Evolutionary conservation across 2,888 invertebrate genomes (phyloP), one percentile per base, ranked within the genome.

Genomic region (Laothoe populi): DNA sequence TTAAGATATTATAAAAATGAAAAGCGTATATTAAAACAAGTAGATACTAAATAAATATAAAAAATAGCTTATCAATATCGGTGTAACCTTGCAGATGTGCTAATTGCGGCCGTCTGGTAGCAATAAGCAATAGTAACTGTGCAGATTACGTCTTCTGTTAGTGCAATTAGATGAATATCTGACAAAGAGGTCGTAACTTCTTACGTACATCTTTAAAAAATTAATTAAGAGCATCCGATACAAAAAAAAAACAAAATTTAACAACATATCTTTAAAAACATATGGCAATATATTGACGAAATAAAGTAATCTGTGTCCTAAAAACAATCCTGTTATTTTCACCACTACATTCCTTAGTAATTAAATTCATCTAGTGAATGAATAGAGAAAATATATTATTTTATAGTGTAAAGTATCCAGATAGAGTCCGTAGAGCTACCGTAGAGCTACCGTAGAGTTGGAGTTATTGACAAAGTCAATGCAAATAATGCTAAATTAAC

Each of bases 91-190:
- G 53, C 53, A 19, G 31, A 35, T 31, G 19, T 53, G 53, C 53
- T 35, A 53, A 53, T 53, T 53, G 53, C 31, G 53, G 53, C 35
- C 31, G 35, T 31, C 35, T 35, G 35, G 19, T 35, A 35, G 53
- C 16, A 31, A 35, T 19, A n/a, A 35, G 53, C 31, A 53, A 35
- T 53, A 53, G 31, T 4, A 19, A 53, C 31, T 53, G 16, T 49
- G 31, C 53, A 53, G 53, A 35, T 53, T 53, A 53, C 53, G 53
- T 53, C 31, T 53, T 53, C 53, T 31, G 35, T 53, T 35, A 53
- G 19, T 2, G 19, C 19, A 31, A 53, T 16, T 16, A n/a, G 31
- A 53, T 16, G 42, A 42, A 16, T 26, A 48, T 26, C n/a, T n/a
- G 24, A 48, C 48, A 48, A 13, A 48, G 13, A 26, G 24, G n/a